Conservation (phyloP, 1,140 invertebrate genomes). For the Lepidotrigona ventralis region DNA sequence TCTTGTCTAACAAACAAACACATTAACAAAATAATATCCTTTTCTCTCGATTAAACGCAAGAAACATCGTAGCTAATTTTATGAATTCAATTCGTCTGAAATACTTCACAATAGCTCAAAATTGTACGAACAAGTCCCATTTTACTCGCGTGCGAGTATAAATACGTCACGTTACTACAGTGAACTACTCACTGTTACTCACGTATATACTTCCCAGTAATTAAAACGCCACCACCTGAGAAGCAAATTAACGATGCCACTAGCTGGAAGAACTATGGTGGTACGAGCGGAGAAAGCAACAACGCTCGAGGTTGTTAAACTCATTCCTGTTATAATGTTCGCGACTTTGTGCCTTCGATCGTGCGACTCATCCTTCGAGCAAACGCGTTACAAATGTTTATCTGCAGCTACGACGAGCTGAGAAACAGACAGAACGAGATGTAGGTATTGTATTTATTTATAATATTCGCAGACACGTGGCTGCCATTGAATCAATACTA, state of each 20-base stretch:
- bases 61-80: background rate
- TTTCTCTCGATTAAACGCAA: background rate
- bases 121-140: background rate
- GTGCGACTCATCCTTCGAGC: background rate
- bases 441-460: background rate
- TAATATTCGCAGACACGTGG: background rate
- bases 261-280: background rate
- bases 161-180: no score
- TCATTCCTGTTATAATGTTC: conserved; percentile 5
- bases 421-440: background rate
- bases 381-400: background rate
- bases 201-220: background rate
- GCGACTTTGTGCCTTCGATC: background rate
- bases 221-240: background rate
- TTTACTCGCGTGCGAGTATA: background rate
- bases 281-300: conserved; percentile 13
- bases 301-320: conserved; percentile 39
- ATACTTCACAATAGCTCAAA: background rate
- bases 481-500: conserved; percentile 3
- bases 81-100: background rate
- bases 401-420: background rate
- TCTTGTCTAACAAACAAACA: background rate
- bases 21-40: background rate
- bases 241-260: conserved; percentile 2
- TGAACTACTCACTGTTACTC: background rate